A percentile compares a stretch with the other conserved stretches of the same genome.
phyloP scores from a whole-genome alignment of 2,888 invertebrate genomes.

The Cephonodes hylas region DNA sequence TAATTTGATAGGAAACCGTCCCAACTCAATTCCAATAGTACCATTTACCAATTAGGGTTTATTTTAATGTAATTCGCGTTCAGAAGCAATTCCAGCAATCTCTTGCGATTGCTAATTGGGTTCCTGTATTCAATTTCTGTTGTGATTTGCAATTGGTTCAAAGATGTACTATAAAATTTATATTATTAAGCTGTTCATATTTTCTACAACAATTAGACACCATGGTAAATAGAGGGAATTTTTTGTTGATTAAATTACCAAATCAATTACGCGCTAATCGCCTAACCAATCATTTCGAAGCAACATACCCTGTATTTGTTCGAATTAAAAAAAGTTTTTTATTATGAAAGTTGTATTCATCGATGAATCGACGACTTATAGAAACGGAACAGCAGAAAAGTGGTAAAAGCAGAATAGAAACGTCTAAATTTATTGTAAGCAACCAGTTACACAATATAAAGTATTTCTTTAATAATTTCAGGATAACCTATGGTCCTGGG shows the following conservation, averaged over 20 bases:
- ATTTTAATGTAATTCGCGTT: neutral
- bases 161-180: no score
- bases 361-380: no score
- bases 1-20: neutral
- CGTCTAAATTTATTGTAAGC: neutral
- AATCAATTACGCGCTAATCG: no score
- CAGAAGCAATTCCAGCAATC: neutral
- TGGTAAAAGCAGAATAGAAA: neutral
- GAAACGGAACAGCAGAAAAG: no score
- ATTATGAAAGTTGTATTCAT: no score
- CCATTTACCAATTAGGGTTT: neutral
- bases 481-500: conserved; percentile 81
- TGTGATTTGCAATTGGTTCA: neutral
- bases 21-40: neutral
- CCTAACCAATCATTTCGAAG: no score
- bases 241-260: no score
- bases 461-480: conserved; percentile 35
- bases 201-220: no score
- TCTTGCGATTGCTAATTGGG: neutral
- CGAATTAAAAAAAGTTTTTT: no score
- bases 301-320: no score
- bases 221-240: no score
- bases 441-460: neutral
- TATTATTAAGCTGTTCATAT: no score
- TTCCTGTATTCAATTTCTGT: neutral